Percentiles rank a stretch among this genome's conserved stretches.
These are phyloP conservation scores for Cerceris ruficornis DNA, from an alignment of 2,888 invertebrate species.

Conservation along the genomic window DNA sequence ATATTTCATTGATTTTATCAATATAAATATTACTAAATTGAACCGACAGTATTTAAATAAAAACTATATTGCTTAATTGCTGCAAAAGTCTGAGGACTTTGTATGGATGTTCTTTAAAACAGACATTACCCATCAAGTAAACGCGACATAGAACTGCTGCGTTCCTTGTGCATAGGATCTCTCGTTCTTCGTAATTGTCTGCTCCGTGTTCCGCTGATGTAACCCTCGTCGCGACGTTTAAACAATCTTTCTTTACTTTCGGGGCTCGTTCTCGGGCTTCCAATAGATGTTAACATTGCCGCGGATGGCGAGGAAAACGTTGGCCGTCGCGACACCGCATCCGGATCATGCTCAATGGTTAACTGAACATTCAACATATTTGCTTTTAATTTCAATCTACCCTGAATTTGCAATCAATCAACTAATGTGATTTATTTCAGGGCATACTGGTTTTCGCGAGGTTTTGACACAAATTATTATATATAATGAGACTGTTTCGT, in stretches of 20 bases:
- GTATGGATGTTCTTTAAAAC: neutral
- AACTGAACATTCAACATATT: slow-evolving; percentile 82
- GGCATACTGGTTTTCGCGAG: too few species aligned
- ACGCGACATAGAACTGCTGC: slow-evolving; percentile 93
- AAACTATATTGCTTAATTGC: slow-evolving; percentile 1
- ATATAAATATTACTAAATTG: too few species aligned
- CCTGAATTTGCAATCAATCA: neutral
- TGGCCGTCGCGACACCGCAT: slow-evolving; percentile 85
- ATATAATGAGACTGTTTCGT: too few species aligned
- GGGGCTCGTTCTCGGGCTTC: slow-evolving; percentile 77
- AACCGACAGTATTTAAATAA: neutral
- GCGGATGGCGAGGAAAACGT: slow-evolving; percentile 81
- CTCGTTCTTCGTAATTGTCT: slow-evolving; percentile 84
- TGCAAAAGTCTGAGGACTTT: too few species aligned
- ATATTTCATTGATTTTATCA: neutral
- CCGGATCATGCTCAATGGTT: slow-evolving; percentile 95
- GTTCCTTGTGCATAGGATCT: slow-evolving; percentile 87
- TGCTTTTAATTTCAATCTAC: slow-evolving; percentile 13
- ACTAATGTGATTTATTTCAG: neutral
- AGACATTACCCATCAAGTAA: slow-evolving; percentile 88
- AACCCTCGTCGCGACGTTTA: slow-evolving; percentile 85
- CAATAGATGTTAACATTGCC: slow-evolving; percentile 81
- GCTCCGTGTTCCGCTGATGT: slow-evolving; percentile 85
- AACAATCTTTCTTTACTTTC: slow-evolving; percentile 83
- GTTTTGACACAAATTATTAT: too few species aligned